A percentile compares a stretch with the other conserved stretches of the same genome.
Evolutionary conservation across 37 sponge, comb jelly and placozoan genomes (phyloP).

Genomic region (Lycopodina hypogea): DNA sequence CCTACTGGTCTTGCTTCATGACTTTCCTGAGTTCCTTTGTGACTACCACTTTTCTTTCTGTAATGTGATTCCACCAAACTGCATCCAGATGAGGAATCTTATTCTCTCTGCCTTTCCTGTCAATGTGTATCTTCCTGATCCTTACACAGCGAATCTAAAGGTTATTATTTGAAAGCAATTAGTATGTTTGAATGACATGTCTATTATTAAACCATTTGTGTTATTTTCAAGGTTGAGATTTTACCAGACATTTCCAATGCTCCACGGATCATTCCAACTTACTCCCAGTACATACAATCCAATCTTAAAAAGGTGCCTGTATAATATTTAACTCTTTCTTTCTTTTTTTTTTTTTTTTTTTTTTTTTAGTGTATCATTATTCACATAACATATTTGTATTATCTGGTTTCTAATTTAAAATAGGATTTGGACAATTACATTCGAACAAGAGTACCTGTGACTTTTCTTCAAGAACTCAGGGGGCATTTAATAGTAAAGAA

Average conservation of each 20-base stretch:
- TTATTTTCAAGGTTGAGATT: slow-evolving; percentile 81
- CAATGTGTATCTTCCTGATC: slow-evolving; percentile 98
- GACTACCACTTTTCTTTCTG: slow-evolving; percentile 99
- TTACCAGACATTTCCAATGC: slow-evolving; percentile 93
- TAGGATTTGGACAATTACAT: slow-evolving; percentile 90
- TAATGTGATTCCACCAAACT: slow-evolving; percentile 98
- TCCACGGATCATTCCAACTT: slow-evolving; percentile 83
- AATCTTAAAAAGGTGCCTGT: slow-evolving; percentile 85
- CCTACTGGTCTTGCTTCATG: slow-evolving; percentile 95
- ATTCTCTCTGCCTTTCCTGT: slow-evolving; percentile 98
- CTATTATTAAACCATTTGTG: background rate
- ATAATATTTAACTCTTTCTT: no score
- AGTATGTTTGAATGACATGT: background rate
- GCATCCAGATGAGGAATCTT: slow-evolving; percentile 98
- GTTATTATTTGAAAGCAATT: slow-evolving; percentile 29
- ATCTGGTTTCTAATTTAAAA: no score
- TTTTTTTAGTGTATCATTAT: no score
- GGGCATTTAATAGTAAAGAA: slow-evolving; percentile 54
- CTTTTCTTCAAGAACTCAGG: slow-evolving; percentile 83
- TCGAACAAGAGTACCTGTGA: slow-evolving; percentile 82
- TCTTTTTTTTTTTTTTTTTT: no score
- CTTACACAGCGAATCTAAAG: slow-evolving; percentile 98
- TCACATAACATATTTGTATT: no score
- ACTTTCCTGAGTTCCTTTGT: slow-evolving; percentile 99
- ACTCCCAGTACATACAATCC: slow-evolving; percentile 72